These are phyloP conservation scores for Chrysotoxum bicinctum DNA, from an alignment of 2,888 invertebrate genomes.

Conservation along the genomic window DNA sequence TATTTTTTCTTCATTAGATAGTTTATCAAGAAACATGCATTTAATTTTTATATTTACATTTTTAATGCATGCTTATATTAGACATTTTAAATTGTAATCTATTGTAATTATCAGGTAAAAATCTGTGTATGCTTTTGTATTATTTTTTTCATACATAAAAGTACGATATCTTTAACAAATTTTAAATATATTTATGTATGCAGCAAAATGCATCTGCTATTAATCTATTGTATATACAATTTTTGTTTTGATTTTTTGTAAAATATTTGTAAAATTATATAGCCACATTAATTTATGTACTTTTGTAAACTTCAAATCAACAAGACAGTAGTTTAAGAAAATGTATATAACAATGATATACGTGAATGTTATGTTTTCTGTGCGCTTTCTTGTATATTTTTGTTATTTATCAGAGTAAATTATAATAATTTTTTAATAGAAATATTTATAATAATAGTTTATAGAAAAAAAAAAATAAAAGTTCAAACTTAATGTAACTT, in stretches of 20 bases:
- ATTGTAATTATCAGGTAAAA: conserved; percentile 27
- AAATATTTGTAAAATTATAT: no score
- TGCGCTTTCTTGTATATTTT: conserved; percentile 43
- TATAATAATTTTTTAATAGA: background rate
- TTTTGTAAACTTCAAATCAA: conserved; percentile 10
- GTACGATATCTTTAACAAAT: background rate
- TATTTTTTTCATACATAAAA: background rate
- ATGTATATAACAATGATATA: conserved; percentile 36
- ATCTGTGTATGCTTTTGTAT: conserved; percentile 5
- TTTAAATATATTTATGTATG: background rate
- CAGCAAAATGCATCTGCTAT: background rate
- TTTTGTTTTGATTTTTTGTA: conserved; percentile 9
- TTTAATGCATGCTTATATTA: conserved; percentile 7
- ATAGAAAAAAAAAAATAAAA: no score
- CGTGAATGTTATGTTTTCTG: conserved; percentile 40
- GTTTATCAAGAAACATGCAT: conserved; percentile 67
- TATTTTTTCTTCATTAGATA: conserved; percentile 21
- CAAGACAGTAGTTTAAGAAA: conserved; percentile 23
- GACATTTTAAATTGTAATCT: conserved; percentile 4
- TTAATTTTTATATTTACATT: conserved; percentile 53
- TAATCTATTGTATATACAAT: conserved; percentile 29
- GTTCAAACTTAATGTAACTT: no score
- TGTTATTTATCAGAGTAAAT: background rate
- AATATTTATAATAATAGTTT: background rate
- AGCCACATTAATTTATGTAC: no score